These are phyloP conservation scores for Drosophila subquinaria DNA, from an alignment of 2,888 invertebrate genomes.

Conservation along the genomic window DNA sequence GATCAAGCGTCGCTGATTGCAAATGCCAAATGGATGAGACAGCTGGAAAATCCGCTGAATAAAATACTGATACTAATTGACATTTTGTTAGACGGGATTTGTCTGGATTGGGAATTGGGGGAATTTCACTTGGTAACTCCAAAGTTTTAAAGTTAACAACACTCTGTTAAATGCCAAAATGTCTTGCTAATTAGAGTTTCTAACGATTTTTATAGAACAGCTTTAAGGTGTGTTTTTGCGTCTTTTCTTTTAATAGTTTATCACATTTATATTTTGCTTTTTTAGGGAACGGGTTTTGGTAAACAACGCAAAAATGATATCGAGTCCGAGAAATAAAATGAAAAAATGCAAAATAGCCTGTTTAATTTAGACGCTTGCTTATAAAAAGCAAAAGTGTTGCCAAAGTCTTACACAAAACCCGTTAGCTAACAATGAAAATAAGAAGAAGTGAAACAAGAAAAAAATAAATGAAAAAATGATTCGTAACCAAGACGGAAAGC, in stretches of 20 bases:
- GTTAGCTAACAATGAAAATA: constrained; percentile 57
- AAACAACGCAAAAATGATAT: constrained; percentile 60
- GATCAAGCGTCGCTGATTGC: constrained; percentile 37
- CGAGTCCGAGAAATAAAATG: constrained; percentile 24
- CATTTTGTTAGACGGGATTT: constrained; percentile 32
- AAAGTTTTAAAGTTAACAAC: constrained; percentile 25
- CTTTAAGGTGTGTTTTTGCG: constrained; percentile 61
- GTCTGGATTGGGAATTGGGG: background rate
- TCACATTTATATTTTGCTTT: constrained; percentile 14
- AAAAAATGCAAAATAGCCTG: constrained; percentile 62
- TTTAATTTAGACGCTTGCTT: constrained; percentile 30
- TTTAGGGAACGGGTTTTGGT: constrained; percentile 55
- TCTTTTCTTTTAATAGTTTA: constrained; percentile 36
- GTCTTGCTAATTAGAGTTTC: constrained; percentile 59
- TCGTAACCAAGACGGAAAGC: constrained; percentile 47
- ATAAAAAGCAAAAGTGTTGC: constrained; percentile 74
- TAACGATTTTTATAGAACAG: constrained; percentile 70
- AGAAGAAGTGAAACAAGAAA: constrained; percentile 43
- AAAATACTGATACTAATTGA: constrained; percentile 29
- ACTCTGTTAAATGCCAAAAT: constrained; percentile 56
- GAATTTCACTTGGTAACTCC: constrained; percentile 17
- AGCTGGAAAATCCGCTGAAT: constrained; percentile 35
- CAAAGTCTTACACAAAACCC: constrained; percentile 61
- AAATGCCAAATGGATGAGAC: constrained; percentile 65
- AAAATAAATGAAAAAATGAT: constrained; percentile 50